phyloP scores from a whole-genome alignment of 2,113 vertebrate species.

The Procavia capensis region DNA sequence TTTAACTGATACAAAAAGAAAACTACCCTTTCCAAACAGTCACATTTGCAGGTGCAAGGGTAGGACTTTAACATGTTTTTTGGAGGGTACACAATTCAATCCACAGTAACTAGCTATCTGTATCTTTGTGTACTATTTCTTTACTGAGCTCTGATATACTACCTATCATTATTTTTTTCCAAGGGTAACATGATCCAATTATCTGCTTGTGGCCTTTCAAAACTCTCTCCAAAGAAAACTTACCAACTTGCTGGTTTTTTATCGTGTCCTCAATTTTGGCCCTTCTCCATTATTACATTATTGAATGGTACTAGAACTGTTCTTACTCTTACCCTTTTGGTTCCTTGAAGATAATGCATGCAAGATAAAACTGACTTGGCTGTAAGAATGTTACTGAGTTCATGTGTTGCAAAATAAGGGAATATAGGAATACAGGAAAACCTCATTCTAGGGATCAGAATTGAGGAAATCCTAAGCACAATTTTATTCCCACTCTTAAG shows the following conservation, averaged over 20 bases:
- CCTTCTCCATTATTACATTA: neutral
- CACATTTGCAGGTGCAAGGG: no score
- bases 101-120: neutral
- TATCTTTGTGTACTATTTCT: neutral
- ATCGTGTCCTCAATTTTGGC: neutral
- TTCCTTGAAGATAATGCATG: neutral
- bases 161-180: no score
- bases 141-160: neutral
- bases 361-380: neutral
- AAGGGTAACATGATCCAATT: neutral
- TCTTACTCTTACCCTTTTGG: neutral
- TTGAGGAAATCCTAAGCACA: neutral
- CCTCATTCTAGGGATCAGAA: neutral
- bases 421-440: neutral
- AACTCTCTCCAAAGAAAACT: neutral
- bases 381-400: neutral
- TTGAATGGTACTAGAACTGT: neutral
- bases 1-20: no score
- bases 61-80: no score
- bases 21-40: no score
- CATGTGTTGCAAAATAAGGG: neutral
- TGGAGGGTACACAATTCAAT: no score
- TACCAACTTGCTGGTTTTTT: neutral
- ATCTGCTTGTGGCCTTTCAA: neutral
- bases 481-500: neutral